Evolutionary conservation across 2,888 invertebrate species (phyloP), one percentile per base, ranked within the genome.

Genomic region (Xestia c-nigrum): DNA sequence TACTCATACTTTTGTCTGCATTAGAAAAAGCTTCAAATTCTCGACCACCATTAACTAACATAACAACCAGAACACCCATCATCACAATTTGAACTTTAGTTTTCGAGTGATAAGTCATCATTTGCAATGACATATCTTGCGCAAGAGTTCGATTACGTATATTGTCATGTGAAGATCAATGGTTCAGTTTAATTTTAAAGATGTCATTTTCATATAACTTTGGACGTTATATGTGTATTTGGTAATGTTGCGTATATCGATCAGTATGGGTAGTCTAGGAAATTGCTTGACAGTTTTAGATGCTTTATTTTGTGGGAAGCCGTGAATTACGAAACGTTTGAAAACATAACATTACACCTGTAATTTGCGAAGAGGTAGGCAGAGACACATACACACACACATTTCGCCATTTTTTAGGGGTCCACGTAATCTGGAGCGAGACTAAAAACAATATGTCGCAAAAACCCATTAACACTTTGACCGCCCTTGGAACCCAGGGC

Each of bases 161-260:
- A 40, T 73, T 31, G 74, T 73, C 85, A 81, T 61, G 21, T 16
- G 40, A 67, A 77, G 85, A 85, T 87, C 40, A 83, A 87, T 87
- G 71, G 63, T 46, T 40, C 12, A 12, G 1, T 38, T 67, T 63
- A 52, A 72, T 67, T 78, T 59, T 61, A 14, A 66, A 81, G 72
- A 61, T 61, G 38, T 65, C 70, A 84, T 87, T 76, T 67, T 50
- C 65, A 19, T 64, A 57, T 69, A 63, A 73, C 77, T 65, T 16
- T 57, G 12, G 14, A 52, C 40, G 31, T 31, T 31, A 77, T 67
- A 52, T 55, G 50, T 52, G 12, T 12, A 66, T 80, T 66, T 43
- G 50, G n/a, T 68, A 71, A 84, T 84, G 43, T 10, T 73, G 73
- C 52, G 68, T 85, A 73, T 16, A 74, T 78, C 21, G 12, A 69